Conservation (phyloP, 1,140 invertebrate genomes). For the Andrena cerasifolii region DNA sequence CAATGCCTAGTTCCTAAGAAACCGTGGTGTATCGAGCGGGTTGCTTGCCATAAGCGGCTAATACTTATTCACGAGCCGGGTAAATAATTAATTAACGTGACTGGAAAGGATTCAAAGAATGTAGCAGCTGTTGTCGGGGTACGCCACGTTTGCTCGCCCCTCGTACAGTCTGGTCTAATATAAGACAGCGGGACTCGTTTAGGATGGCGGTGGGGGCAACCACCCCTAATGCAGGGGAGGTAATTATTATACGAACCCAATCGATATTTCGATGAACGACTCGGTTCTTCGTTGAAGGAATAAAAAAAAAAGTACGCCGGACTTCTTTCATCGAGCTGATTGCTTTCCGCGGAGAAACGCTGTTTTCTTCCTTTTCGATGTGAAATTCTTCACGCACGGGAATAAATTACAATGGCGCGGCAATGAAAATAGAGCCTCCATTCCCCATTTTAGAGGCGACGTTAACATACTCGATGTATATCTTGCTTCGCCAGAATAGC, state of each 20-base stretch:
- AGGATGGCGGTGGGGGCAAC: slow-evolving; percentile 63
- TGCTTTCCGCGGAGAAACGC: slow-evolving; percentile 1
- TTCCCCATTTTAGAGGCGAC: too few relatives aligned
- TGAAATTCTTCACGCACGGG: neutral
- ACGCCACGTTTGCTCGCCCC: slow-evolving; percentile 23
- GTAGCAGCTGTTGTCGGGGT: slow-evolving; percentile 51
- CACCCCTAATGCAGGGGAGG: slow-evolving; percentile 76
- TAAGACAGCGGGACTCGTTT: slow-evolving; percentile 61
- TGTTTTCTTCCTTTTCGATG: neutral
- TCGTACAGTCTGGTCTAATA: slow-evolving; percentile 61
- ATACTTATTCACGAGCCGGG: slow-evolving; percentile 61
- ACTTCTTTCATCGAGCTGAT: slow-evolving; percentile 15
- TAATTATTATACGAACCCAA: slow-evolving; percentile 80
- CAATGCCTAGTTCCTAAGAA: slow-evolving; percentile 53
- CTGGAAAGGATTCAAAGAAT: slow-evolving; percentile 55
- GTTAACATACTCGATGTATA: too few relatives aligned
- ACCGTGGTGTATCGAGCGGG: slow-evolving; percentile 12
- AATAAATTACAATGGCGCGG: neutral
- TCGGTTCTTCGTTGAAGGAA: slow-evolving; percentile 55
- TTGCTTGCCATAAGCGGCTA: slow-evolving; percentile 40
- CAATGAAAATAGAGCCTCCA: too few relatives aligned
- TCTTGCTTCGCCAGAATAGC: neutral
- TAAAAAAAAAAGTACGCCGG: slow-evolving; percentile 51
- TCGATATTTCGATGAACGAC: slow-evolving; percentile 77
- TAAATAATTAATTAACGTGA: slow-evolving; percentile 69